A percentile compares a stretch with the other conserved stretches of the same genome.
Evolutionary conservation across 2,888 invertebrate genomes (phyloP).

Genomic region (Caenorhabditis sp.): DNA sequence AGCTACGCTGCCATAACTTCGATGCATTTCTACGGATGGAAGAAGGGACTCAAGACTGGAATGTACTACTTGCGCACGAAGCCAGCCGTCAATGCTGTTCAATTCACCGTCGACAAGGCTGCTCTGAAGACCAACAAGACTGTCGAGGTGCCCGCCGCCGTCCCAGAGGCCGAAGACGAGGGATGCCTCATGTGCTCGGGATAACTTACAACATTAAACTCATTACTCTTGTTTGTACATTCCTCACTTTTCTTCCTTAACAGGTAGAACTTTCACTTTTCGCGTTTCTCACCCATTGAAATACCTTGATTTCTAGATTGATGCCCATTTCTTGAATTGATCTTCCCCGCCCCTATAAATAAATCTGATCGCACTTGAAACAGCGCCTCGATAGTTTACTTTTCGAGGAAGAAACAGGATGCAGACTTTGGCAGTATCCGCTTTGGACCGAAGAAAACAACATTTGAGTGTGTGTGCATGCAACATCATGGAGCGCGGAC

Average conservation of each 20-base stretch:
- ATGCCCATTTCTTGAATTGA: constrained; percentile 8
- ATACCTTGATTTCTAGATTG: not conserved
- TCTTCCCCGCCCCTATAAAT: not conserved
- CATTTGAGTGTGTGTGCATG: constrained; percentile 18
- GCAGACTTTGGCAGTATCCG: constrained; percentile 2
- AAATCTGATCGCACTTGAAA: not conserved
- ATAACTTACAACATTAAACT: constrained; percentile 47
- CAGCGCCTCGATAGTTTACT: not conserved
- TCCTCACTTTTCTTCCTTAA: constrained; percentile 20
- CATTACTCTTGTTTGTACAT: constrained; percentile 37
- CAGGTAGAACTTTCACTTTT: not conserved
- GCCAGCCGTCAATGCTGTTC: constrained; percentile 96
- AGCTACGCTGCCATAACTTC: constrained; percentile 95
- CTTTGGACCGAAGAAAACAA: not conserved
- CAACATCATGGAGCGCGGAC: constrained; percentile 37
- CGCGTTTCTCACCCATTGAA: not conserved
- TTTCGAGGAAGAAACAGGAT: not conserved
- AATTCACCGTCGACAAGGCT: constrained; percentile 96
- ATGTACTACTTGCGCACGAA: constrained; percentile 99
- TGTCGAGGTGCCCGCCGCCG: constrained; percentile 28
- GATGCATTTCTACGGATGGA: constrained; percentile 93
- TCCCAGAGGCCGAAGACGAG: constrained; percentile 67
- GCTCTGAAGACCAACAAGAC: constrained; percentile 80
- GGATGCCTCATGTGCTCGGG: constrained; percentile 82
- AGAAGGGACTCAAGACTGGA: constrained; percentile 94